Evolutionary conservation across 2,797 vertebrate genomes (phyloP).

Genomic region (Malacoraja senta): DNA sequence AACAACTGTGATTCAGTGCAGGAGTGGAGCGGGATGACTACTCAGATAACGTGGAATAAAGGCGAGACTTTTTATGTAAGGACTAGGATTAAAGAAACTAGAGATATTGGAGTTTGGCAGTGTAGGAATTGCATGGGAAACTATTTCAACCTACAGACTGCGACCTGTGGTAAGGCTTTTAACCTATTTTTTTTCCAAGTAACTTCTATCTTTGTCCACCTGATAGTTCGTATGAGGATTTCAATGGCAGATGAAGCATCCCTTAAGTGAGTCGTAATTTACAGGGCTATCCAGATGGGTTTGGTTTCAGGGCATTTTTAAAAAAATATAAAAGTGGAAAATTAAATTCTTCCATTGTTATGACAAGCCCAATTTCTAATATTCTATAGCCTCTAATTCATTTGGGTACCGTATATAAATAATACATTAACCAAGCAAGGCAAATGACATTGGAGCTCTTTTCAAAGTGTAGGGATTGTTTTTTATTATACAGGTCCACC

Average conservation of each 20-base stretch:
- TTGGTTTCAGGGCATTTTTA: background rate
- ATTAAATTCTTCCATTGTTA: background rate
- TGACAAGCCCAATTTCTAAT: background rate
- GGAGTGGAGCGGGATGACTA: background rate
- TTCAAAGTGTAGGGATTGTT: background rate
- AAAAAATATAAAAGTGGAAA: background rate
- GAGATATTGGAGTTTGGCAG: background rate
- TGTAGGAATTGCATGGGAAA: too few relatives aligned
- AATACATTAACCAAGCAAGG: background rate
- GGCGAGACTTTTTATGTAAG: background rate
- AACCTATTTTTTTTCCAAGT: background rate
- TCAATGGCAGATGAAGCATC: background rate
- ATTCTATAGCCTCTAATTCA: background rate
- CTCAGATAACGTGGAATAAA: background rate
- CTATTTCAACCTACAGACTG: background rate
- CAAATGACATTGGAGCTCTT: background rate
- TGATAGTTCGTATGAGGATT: background rate
- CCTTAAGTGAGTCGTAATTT: background rate
- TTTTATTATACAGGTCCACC: background rate
- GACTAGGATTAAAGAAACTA: background rate
- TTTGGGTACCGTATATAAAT: background rate
- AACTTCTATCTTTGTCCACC: background rate
- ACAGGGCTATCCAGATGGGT: background rate
- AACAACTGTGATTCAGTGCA: background rate
- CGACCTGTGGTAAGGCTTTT: background rate